A percentile compares a stretch with the other conserved stretches of the same genome.
phyloP scores from a whole-genome alignment of 2,888 invertebrate genomes.

The Ochlodes sylvanus region DNA sequence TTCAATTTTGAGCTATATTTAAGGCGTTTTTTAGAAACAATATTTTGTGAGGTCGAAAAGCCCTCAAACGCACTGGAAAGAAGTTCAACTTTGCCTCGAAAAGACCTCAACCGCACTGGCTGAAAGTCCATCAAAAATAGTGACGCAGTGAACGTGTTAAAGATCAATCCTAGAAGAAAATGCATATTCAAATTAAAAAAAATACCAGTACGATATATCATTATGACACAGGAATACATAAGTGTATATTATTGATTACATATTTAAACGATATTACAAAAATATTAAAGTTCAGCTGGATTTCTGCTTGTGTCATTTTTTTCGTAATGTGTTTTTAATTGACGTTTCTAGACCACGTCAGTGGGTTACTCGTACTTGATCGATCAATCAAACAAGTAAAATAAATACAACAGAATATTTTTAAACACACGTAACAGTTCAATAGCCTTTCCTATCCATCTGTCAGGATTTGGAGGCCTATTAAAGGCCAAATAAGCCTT shows the following conservation, averaged over 20 bases:
- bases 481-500: too few relatives aligned
- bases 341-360: neutral
- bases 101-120: too few relatives aligned
- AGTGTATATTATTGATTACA: neutral
- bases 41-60: too few relatives aligned
- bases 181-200: too few relatives aligned
- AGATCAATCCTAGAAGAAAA: too few relatives aligned
- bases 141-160: too few relatives aligned
- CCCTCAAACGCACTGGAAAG: too few relatives aligned
- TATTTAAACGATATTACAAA: neutral
- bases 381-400: neutral
- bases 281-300: neutral
- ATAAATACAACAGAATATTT: neutral
- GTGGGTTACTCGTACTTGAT: neutral
- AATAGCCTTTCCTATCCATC: neutral
- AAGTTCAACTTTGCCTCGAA: too few relatives aligned
- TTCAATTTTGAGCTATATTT: too few relatives aligned
- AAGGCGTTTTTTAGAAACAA: too few relatives aligned
- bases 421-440: neutral
- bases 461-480: neutral
- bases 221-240: neutral
- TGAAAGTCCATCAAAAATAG: too few relatives aligned
- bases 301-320: neutral
- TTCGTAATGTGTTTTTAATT: constrained; percentile 1
- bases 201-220: neutral